Percentiles rank a stretch among this genome's conserved stretches.
phyloP scores from a whole-genome alignment of 2,113 vertebrate species.

The Grammomys surdaster region DNA sequence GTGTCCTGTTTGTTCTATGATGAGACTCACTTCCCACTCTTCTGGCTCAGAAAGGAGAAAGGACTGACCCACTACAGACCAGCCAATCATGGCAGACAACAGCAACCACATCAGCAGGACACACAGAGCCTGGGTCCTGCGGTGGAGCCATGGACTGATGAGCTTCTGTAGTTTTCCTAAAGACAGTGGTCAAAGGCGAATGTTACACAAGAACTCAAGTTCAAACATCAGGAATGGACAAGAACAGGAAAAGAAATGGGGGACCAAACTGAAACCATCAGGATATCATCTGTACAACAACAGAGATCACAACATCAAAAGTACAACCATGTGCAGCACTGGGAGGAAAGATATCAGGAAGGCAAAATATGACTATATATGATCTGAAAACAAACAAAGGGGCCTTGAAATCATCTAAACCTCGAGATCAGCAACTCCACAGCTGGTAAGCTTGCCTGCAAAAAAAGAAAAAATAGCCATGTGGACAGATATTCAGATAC shows the following conservation, averaged over 20 bases:
- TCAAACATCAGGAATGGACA: neutral
- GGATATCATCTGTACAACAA: neutral
- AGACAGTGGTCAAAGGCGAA: neutral
- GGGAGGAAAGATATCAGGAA: neutral
- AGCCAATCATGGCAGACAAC: neutral
- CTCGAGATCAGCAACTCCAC: neutral
- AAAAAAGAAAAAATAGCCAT: neutral
- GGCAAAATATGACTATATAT: neutral
- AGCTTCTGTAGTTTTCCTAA: neutral
- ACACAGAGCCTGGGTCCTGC: neutral
- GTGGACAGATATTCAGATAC: neutral
- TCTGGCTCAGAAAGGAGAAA: neutral
- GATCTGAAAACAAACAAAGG: neutral
- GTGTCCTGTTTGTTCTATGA: neutral
- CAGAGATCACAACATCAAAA: neutral
- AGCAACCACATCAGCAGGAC: neutral
- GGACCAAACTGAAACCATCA: neutral
- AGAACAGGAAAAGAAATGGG: neutral
- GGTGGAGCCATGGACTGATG: neutral
- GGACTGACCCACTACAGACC: neutral
- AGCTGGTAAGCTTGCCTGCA: neutral
- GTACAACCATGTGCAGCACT: neutral
- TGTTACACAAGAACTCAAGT: neutral
- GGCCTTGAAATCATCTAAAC: neutral
- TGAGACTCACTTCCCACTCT: neutral